These are phyloP conservation scores for Sweltsa coloradensis DNA, from an alignment of 1,140 invertebrate genomes.

Conservation along the genomic window DNA sequence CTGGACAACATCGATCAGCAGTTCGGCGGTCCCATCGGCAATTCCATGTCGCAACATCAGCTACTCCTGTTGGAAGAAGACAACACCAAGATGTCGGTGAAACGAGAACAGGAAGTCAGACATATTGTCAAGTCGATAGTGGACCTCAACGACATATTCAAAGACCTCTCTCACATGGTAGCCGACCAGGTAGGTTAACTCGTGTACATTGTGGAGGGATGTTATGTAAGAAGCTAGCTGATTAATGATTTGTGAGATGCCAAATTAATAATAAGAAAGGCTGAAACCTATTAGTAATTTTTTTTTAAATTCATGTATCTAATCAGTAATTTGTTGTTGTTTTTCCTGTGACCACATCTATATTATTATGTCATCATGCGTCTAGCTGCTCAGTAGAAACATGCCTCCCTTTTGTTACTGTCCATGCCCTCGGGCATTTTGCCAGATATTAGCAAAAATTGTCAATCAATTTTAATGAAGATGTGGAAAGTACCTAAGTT, in stretches of 20 bases:
- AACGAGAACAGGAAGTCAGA: constrained; percentile 81
- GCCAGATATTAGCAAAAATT: too few relatives aligned
- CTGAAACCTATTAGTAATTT: neutral
- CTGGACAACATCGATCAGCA: constrained; percentile 16
- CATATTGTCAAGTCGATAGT: constrained; percentile 84
- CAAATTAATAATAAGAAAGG: too few relatives aligned
- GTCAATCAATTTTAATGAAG: too few relatives aligned
- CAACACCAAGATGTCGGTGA: constrained; percentile 57
- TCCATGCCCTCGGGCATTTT: too few relatives aligned
- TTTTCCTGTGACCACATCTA: neutral
- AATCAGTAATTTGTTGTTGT: neutral
- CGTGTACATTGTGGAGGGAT: neutral
- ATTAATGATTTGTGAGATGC: too few relatives aligned
- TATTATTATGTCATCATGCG: neutral
- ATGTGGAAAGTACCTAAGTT: too few relatives aligned
- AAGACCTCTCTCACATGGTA: constrained; percentile 51
- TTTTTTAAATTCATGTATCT: constrained; percentile 1
- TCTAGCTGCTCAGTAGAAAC: too few relatives aligned
- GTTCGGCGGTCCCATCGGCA: constrained; percentile 22
- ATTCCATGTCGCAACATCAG: constrained; percentile 48
- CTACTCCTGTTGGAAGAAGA: constrained; percentile 72
- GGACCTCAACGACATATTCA: constrained; percentile 90
- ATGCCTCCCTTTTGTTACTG: too few relatives aligned
- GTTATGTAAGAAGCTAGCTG: too few relatives aligned
- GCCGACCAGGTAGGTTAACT: constrained; percentile 49